Evolutionary conservation across 2,797 vertebrate genomes (phyloP).

Genomic region (Sebastiscus albofasciatus): DNA sequence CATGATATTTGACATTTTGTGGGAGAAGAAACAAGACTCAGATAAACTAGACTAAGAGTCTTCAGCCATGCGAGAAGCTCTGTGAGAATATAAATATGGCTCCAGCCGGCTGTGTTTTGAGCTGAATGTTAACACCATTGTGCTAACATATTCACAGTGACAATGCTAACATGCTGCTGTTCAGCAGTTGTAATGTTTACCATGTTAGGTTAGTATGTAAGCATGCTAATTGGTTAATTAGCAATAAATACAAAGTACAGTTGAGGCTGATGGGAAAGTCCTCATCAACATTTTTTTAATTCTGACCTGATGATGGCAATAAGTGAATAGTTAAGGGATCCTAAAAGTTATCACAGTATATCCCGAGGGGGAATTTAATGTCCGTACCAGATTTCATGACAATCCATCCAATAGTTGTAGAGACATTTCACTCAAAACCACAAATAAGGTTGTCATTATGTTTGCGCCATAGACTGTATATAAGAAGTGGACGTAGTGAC

Average conservation of each 20-base stretch:
- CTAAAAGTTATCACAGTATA: not conserved
- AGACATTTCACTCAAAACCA: not conserved
- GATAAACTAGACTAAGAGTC: not conserved
- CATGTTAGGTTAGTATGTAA: not conserved
- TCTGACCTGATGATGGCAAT: not conserved
- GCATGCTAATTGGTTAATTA: not conserved
- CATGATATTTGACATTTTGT: conserved; percentile 26
- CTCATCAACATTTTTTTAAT: not conserved
- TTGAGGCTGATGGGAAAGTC: not conserved
- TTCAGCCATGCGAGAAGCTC: not conserved
- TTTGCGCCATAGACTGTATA: no score
- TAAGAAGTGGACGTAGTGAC: no score
- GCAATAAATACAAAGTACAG: not conserved
- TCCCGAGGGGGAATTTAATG: not conserved
- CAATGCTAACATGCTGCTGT: not conserved
- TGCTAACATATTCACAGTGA: not conserved
- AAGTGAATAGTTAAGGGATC: not conserved
- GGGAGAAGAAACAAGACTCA: no score
- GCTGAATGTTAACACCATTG: not conserved
- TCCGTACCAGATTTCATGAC: not conserved
- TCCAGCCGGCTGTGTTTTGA: not conserved
- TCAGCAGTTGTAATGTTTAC: not conserved
- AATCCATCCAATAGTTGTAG: not conserved
- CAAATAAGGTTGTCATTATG: not conserved
- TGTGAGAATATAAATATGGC: not conserved